Percentiles rank a stretch among this genome's conserved stretches.
Evolutionary conservation across 2,888 invertebrate genomes (phyloP).

Genomic region (Rhodophaea formosa): DNA sequence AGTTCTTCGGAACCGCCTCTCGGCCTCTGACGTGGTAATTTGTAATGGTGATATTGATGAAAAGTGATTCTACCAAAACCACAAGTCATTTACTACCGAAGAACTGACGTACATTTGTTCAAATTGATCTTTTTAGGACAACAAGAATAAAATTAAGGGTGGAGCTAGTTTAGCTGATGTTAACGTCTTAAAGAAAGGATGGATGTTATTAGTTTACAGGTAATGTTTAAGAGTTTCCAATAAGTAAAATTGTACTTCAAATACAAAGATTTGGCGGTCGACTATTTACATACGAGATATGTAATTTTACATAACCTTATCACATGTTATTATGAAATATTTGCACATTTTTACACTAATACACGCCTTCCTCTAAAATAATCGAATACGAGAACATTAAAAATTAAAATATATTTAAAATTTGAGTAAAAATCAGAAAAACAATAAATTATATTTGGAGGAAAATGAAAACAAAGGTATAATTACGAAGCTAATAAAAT

Average conservation of each 20-base stretch:
- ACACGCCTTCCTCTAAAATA: neutral
- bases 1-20: too few species aligned
- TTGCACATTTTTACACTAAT: conserved; percentile 25
- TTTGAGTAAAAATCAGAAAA: conserved; percentile 9
- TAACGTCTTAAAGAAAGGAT: too few species aligned
- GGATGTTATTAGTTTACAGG: too few species aligned
- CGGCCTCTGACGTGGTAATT: too few species aligned
- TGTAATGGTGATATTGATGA: too few species aligned
- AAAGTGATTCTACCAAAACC: too few species aligned
- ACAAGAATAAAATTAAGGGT: too few species aligned
- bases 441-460: conserved; percentile 21
- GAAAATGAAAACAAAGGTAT: conserved; percentile 1
- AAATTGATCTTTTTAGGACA: too few species aligned
- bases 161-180: too few species aligned
- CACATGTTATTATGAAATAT: conserved; percentile 33
- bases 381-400: neutral
- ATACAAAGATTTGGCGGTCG: conserved; percentile 17
- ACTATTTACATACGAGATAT: conserved; percentile 30
- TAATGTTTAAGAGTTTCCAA: neutral
- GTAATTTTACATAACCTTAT: conserved; percentile 31
- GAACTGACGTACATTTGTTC: too few species aligned
- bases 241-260: conserved; percentile 28
- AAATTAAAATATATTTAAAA: neutral
- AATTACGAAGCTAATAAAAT: neutral
- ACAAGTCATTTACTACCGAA: too few species aligned